Evolutionary conservation across 2,113 vertebrate genomes (phyloP).

Genomic region (Sprattus sprattus): DNA sequence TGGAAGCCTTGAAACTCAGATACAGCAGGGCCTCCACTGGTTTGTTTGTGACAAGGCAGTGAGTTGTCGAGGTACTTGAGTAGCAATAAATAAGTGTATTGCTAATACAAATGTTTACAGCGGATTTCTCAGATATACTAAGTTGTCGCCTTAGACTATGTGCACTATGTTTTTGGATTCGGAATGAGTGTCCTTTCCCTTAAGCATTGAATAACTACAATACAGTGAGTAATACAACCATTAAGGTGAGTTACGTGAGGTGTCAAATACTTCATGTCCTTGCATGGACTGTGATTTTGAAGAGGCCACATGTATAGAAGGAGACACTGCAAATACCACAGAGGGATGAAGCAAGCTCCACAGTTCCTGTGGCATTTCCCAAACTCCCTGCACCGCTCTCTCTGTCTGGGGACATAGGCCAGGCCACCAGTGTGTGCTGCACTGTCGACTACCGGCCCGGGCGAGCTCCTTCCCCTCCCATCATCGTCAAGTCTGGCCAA

Average conservation of each 20-base stretch:
- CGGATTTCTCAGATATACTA: neutral
- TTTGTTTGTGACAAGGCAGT: neutral
- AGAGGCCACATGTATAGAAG: neutral
- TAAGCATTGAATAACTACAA: neutral
- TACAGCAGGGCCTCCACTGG: neutral
- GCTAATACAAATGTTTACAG: neutral
- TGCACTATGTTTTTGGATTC: neutral
- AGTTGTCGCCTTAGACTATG: neutral
- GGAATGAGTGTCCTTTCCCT: neutral
- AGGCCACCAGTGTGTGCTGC: neutral
- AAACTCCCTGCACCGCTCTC: neutral
- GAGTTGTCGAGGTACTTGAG: neutral
- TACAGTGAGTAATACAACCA: too few species aligned
- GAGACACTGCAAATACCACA: neutral
- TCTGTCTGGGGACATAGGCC: neutral
- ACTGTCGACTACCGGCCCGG: neutral
- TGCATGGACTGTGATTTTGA: neutral
- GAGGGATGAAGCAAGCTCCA: neutral
- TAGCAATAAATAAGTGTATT: neutral
- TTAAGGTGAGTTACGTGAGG: neutral
- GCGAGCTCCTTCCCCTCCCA: constrained; percentile 5
- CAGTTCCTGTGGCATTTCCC: neutral
- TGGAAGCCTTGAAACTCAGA: neutral
- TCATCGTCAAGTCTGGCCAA: neutral
- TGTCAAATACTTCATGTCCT: neutral